Evolutionary conservation across 2,888 invertebrate species (phyloP), one percentile per base, ranked within the genome.

Genomic region (Sarcophaga carnaria): DNA sequence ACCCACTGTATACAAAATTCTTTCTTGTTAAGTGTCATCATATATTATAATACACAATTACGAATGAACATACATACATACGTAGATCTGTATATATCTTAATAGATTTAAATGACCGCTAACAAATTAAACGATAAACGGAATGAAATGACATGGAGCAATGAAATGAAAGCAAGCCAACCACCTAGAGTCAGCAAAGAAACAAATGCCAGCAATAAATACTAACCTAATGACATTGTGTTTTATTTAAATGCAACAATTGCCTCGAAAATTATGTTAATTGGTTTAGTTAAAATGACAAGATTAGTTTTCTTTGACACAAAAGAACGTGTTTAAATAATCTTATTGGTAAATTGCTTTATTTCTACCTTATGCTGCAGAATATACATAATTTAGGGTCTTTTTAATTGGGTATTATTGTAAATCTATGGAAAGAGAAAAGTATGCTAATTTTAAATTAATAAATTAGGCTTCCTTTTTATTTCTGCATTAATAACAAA

Each of bases 141-240:
- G 45, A 49, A 69, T 54, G 17, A 54, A 54, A 14, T 37, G 10
- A 37, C 37, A 37, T 37, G 37, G 8, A 66, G n/a, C 20, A 67
- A 20, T 47, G 25, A 66, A 66, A 66, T 67, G 67, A 20, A n/a
- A 37, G 37, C 14, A 66, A 37, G 17, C 66, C 17, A 63, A 5
- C 25, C 25, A 63, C 12, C 12, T 37, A 27, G 17, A 64, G 66
- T 67, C 67, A 47, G 4, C 47, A 67, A 67, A 67, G 5, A 22
- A 22, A 22, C 22, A 22, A 22, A 22, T 22, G 22, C 27, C 11
- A 67, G 10, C 10, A 14, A 25, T 70, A 20, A 49, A 62, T 10
- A 67, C 66, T 72, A 72, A 78, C 66, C 83, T 72, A 78, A 59
- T 83, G 79, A 75, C 83, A 83, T 83, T 79, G 78, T 78, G 27